Base-by-base conservation (phyloP, 1,140 invertebrate genomes). In the Drosophila repleta region DNA sequence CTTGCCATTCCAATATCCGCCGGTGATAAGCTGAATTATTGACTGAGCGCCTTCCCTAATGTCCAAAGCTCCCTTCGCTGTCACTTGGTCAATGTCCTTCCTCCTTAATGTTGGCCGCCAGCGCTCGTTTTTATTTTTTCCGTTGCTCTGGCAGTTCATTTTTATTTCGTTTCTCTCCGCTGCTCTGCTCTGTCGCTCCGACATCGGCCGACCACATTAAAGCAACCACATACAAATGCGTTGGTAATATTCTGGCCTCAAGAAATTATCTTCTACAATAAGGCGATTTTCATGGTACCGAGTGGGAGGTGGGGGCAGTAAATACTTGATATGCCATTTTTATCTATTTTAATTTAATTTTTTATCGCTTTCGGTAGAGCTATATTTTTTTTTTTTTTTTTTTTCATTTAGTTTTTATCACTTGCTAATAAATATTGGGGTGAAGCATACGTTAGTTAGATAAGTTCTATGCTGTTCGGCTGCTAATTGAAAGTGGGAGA, bases 11-110 rank as follows among this genome's bases (percentile, higher is more conserved):
- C 63, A 90, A 90, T 90, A 90, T 90, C 84, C 88, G 89, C 84
- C 89, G 89, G 88, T 90, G 89, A 90, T 90, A 90, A 87, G 78
- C 89, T 90, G 79, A 90, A 90, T 90, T 90, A 90, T 89, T 83
- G 84, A 76, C 74, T 77, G 71, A 45, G 21, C 46, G n/a, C 20
- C 37, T 43, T 26, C 18, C 37, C 64, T 43, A 26, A 29, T 52
- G 61, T 57, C 74, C 69, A 53, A 10, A 29, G 26, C 26, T 48
- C 21, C 43, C 17, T 43, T 46, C 32, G 13, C 26, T 45, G 56
- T 32, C 15, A 43, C 26, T 68, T 73, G 74, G 64, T 17, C 45
- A 56, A 26, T 69, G 79, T 74, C 64, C 64, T 66, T 65, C 43
- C 57, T 51, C 24, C 26, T 65, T 75, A 61, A 61, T 72, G 69